phyloP scores from a whole-genome alignment of 2,113 vertebrate genomes.

The Hiodon tergisus region DNA sequence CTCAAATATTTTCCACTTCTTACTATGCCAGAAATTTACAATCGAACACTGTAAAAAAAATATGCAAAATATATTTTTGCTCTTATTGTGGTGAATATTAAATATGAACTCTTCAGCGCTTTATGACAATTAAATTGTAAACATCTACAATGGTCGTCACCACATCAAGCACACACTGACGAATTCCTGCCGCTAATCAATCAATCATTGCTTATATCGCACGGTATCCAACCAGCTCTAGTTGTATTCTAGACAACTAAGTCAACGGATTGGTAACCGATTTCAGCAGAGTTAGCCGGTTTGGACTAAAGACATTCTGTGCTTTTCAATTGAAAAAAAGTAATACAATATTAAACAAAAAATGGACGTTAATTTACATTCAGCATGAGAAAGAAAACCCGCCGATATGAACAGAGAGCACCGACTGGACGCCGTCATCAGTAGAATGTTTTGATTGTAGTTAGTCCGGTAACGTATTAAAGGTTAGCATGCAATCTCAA shows the following conservation, averaged over 20 bases:
- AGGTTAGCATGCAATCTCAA: slow-evolving; percentile 32
- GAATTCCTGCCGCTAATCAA: too few relatives aligned
- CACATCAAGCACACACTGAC: too few relatives aligned
- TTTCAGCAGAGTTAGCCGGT: not conserved
- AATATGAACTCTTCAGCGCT: too few relatives aligned
- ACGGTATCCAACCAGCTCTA: too few relatives aligned
- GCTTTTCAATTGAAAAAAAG: slow-evolving; percentile 19
- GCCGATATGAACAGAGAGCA: slow-evolving; percentile 16
- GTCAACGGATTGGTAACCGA: too few relatives aligned
- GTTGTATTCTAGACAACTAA: not conserved
- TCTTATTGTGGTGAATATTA: too few relatives aligned
- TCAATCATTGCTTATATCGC: too few relatives aligned
- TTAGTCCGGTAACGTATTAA: slow-evolving; percentile 22
- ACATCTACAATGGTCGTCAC: too few relatives aligned
- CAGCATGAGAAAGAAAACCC: slow-evolving; percentile 13
- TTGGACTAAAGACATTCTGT: slow-evolving; percentile 18
- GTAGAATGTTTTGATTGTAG: slow-evolving; percentile 30
- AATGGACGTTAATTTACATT: slow-evolving; percentile 4
- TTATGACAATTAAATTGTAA: too few relatives aligned
- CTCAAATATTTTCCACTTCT: slow-evolving; percentile 10
- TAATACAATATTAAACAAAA: not conserved
- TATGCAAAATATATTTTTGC: too few relatives aligned
- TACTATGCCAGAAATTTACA: not conserved
- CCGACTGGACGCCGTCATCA: slow-evolving; percentile 25
- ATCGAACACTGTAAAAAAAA: not conserved